Base-by-base conservation (phyloP, 1,140 invertebrate species). In the Drosophila ercepeae region DNA sequence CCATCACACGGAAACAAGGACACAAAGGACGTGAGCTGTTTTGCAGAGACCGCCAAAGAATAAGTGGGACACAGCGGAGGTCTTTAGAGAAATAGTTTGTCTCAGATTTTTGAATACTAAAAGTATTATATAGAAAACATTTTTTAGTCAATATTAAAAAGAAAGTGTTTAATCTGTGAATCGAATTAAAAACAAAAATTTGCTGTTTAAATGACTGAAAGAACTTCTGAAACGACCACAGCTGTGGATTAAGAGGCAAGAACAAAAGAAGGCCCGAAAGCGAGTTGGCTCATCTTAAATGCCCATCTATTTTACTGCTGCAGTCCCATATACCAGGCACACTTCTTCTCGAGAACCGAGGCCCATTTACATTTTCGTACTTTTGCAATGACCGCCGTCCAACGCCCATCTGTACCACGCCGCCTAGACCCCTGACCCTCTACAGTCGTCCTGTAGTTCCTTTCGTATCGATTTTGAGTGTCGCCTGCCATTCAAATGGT, bases 401-500 rank as follows among this genome's bases (percentile, higher is more conserved):
- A 19, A 19, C 11, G 34, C 19, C 2, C 18, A 46, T 48, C 41
- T 21, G 6, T 29, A 14, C 18, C 16, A 4, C 2, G 6, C 1
- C 11, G 21, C 8, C 27, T 1, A 27, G 0, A 27, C 27, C 1
- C 23, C 11, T 11, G 25, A 8, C 16, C 13, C 19, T 36, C 14
- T 25, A 9, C 7, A 51, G 23, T 36, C 67, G 29, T 60, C 42
- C 69, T 39, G 11, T 27, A 34, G 71, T 73, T 73, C 59, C 29
- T 27, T 51, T 67, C 75, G 82, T 82, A 86, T 86, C 82, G 82
- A 86, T 88, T 86, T 86, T 88, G 74, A 88, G 82, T 88, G 82
- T 86, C 82, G 82, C 82, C 82, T 88, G 82, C 77, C 82, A 86
- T 88, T 88, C 82, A 78, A 82, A 82, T 77, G 82, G 55, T 74